A percentile compares a stretch with the other conserved stretches of the same genome.
Evolutionary conservation across 2,797 vertebrate species (phyloP).

Genomic region (Tolypeutes matacus): DNA sequence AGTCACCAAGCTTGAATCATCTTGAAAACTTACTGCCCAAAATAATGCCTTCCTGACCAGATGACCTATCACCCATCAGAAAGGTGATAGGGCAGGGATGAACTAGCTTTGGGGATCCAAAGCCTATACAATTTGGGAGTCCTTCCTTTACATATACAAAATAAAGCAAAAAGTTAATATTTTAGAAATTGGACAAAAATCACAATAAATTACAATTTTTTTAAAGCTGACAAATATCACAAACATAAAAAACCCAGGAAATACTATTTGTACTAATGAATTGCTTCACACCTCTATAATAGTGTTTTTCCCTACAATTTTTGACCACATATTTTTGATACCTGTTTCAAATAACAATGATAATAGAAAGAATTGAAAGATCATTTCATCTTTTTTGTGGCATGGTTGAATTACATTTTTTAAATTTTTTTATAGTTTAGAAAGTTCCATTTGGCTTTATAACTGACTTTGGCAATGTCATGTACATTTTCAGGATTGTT

Average conservation of each 20-base stretch:
- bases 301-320: background rate
- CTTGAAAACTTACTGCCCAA: background rate
- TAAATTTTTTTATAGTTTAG: background rate
- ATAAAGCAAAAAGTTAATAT: background rate
- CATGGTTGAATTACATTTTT: background rate
- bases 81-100: background rate
- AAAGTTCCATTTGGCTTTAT: constrained; percentile 35
- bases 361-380: background rate
- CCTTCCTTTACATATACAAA: background rate
- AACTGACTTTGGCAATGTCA: background rate
- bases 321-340: background rate
- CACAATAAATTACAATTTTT: constrained; percentile 18
- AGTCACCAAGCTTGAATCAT: background rate
- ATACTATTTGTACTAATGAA: constrained; percentile 7
- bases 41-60: background rate
- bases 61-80: background rate
- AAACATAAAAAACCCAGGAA: background rate
- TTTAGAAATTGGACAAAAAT: background rate
- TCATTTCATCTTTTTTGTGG: background rate
- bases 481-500: background rate
- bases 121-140: background rate
- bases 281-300: background rate
- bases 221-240: background rate
- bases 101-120: background rate
- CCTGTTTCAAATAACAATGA: background rate